Evolutionary conservation across 1,140 invertebrate species (phyloP).

Genomic region (Brachionus asplanchnoidis): DNA sequence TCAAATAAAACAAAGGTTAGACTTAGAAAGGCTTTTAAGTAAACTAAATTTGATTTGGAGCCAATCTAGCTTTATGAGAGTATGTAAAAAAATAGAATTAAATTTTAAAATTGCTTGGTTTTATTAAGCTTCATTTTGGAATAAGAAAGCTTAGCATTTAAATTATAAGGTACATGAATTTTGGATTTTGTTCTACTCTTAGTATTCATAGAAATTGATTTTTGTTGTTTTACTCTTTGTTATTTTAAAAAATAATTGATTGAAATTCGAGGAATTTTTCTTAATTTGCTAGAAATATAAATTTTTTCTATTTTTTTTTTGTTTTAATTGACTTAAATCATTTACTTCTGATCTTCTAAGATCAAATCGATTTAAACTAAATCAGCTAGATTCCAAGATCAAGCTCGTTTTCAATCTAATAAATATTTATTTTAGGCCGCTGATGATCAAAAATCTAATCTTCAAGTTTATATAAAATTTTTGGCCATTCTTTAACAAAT

Average conservation of each 20-base stretch:
- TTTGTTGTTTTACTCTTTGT: not conserved
- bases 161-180: not conserved
- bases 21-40: not conserved
- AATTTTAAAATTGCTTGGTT: not conserved
- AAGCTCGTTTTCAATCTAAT: not conserved
- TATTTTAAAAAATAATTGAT: not conserved
- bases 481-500: not conserved
- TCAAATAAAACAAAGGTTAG: not conserved
- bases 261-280: not conserved
- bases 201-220: not conserved
- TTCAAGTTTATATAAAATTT: not conserved
- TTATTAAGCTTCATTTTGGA: not conserved
- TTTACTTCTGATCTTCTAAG: not conserved
- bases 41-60: not conserved
- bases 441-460: not conserved
- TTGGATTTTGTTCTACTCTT: not conserved
- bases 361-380: not conserved
- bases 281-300: not conserved
- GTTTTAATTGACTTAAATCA: not conserved
- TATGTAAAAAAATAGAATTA: not conserved
- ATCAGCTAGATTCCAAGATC: not conserved
- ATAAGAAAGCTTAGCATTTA: constrained; percentile 8
- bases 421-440: not conserved
- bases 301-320: not conserved
- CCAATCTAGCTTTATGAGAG: not conserved